Conservation (phyloP, 2,797 vertebrate genomes). For the Thamnophis elegans region DNA sequence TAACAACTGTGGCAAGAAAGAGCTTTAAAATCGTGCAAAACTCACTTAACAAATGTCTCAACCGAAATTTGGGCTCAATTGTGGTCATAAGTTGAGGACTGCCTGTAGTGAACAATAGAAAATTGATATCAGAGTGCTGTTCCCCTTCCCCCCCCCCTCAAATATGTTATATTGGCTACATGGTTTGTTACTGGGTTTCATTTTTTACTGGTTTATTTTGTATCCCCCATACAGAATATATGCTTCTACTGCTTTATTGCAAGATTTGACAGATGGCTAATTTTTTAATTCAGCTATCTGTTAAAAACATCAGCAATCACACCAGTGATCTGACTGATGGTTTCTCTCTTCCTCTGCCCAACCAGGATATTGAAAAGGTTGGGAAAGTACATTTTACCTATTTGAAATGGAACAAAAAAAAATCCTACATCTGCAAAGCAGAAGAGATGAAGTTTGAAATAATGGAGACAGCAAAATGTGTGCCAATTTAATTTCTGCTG, state of each 20-base stretch:
- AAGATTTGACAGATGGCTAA: neutral
- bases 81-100: too few relatives aligned
- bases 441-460: neutral
- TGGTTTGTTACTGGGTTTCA: neutral
- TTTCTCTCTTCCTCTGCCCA: neutral
- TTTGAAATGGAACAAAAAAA: neutral
- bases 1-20: too few relatives aligned
- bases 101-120: neutral
- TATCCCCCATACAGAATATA: neutral
- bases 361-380: neutral
- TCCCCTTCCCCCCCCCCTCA: too few relatives aligned
- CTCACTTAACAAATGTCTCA: too few relatives aligned
- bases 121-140: neutral
- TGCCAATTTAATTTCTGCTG: neutral
- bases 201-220: neutral
- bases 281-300: neutral
- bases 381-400: neutral
- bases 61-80: too few relatives aligned
- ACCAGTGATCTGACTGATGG: neutral
- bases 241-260: neutral
- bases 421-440: neutral
- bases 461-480: neutral
- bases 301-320: neutral
- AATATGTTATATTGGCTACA: neutral
- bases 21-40: too few relatives aligned